Evolutionary conservation across 1,140 invertebrate genomes (phyloP).

Genomic region (Trinorchestia longiramus): DNA sequence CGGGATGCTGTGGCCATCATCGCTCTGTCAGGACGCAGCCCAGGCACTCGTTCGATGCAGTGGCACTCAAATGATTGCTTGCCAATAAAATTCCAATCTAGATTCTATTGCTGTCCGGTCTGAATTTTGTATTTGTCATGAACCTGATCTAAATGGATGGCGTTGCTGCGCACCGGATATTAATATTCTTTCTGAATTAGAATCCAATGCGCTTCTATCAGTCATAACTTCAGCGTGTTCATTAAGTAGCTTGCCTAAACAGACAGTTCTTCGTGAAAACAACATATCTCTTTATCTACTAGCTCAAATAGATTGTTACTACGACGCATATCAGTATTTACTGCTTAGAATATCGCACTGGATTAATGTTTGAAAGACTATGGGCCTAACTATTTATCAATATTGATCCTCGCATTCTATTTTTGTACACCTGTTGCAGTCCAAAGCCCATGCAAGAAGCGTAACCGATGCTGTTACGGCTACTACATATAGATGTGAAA

Average conservation of each 20-base stretch:
- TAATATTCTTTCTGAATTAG: not conserved
- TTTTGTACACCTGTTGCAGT: not conserved
- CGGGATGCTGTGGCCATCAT: no score
- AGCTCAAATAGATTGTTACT: not conserved
- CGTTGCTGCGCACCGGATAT: not conserved
- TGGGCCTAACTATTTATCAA: not conserved
- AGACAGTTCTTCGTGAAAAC: not conserved
- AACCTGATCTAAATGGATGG: not conserved
- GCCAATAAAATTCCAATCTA: not conserved
- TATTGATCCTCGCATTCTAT: not conserved
- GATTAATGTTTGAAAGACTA: not conserved
- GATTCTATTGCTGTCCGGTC: not conserved
- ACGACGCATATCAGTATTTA: not conserved
- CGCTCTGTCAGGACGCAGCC: no score
- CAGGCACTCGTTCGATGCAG: no score
- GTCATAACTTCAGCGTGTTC: not conserved
- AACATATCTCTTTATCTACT: not conserved
- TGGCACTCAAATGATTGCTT: not conserved
- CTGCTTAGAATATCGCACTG: not conserved
- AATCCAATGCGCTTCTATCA: not conserved
- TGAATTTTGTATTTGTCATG: not conserved
- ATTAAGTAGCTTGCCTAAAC: not conserved
- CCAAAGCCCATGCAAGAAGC: not conserved
- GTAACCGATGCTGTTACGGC: no score
- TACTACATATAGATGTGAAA: not conserved